Percentiles rank a stretch among this genome's conserved stretches.
Conservation (phyloP, 2,888 invertebrate genomes). For the Caenorhabditis parvicauda region DNA sequence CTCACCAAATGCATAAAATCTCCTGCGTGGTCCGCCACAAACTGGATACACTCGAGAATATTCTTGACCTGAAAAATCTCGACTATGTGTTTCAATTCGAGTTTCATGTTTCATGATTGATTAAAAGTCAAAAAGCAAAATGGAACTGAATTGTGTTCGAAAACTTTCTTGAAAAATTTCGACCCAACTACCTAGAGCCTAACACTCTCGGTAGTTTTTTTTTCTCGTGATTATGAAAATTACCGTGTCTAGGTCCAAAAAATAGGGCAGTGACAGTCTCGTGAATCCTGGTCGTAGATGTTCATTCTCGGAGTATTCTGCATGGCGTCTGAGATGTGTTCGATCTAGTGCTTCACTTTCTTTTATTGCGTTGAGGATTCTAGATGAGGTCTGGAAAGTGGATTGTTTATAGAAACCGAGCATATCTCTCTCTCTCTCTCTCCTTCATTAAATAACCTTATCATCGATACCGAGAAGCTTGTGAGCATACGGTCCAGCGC, state of each 20-base stretch:
- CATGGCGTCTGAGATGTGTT: constrained; percentile 65
- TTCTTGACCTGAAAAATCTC: constrained; percentile 68
- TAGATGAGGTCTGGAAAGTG: constrained; percentile 70
- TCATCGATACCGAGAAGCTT: constrained; percentile 81
- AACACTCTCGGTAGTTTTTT: no score
- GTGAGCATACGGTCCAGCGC: constrained; percentile 81
- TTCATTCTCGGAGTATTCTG: constrained; percentile 65
- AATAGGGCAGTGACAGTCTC: constrained; percentile 80
- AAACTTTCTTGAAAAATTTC: no score
- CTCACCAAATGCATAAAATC: constrained; percentile 74
- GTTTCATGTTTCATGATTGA: no score
- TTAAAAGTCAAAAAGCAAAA: constrained; percentile 1
- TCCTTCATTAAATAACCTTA: constrained; percentile 44
- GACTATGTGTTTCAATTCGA: no score
- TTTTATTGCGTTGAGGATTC: constrained; percentile 74
- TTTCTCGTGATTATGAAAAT: no score
- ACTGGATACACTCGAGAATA: constrained; percentile 74
- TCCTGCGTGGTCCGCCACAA: constrained; percentile 85
- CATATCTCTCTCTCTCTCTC: not conserved
- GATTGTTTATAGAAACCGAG: not conserved
- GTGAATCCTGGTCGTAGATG: constrained; percentile 75
- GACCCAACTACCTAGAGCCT: no score
- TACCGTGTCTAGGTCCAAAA: constrained; percentile 61
- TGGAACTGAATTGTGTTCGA: not conserved
- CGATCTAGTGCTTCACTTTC: constrained; percentile 71